phyloP scores from a whole-genome alignment of 2,113 vertebrate species.

The Eonycteris spelaea region DNA sequence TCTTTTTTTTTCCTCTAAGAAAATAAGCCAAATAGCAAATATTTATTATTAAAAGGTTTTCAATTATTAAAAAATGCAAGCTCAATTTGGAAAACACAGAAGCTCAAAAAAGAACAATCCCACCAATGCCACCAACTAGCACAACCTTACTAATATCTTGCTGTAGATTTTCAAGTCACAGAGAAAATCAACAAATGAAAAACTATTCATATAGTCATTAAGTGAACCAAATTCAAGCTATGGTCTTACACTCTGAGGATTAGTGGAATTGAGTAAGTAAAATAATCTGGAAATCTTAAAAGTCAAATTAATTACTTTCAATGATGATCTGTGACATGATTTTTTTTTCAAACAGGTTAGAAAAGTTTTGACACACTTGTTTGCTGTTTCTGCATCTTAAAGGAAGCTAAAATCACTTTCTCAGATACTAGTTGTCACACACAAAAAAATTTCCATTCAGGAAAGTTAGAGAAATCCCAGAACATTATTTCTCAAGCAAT shows the following conservation, averaged over 20 bases:
- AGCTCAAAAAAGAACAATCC: not conserved
- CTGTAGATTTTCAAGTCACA: not conserved
- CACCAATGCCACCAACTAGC: not conserved
- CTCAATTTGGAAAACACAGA: not conserved
- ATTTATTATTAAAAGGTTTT: not conserved
- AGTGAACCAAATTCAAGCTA: not conserved
- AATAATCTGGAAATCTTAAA: not conserved
- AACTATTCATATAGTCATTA: not conserved
- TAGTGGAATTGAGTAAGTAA: not conserved
- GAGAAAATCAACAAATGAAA: conserved; percentile 3
- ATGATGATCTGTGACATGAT: not conserved
- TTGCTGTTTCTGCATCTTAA: not conserved
- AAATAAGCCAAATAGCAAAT: not conserved
- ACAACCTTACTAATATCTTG: not conserved
- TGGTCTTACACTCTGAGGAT: not conserved
- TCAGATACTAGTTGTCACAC: not conserved
- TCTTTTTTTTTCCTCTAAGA: not conserved
- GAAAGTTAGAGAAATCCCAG: not conserved
- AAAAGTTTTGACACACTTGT: not conserved
- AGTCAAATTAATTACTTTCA: not conserved
- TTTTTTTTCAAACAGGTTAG: conserved; percentile 8
- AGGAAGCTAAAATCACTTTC: not conserved
- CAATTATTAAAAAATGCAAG: not conserved
- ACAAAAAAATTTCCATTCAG: not conserved
- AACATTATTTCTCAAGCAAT: not conserved